phyloP scores from a whole-genome alignment of 2,113 vertebrate species.

The Nanorana parkeri region DNA sequence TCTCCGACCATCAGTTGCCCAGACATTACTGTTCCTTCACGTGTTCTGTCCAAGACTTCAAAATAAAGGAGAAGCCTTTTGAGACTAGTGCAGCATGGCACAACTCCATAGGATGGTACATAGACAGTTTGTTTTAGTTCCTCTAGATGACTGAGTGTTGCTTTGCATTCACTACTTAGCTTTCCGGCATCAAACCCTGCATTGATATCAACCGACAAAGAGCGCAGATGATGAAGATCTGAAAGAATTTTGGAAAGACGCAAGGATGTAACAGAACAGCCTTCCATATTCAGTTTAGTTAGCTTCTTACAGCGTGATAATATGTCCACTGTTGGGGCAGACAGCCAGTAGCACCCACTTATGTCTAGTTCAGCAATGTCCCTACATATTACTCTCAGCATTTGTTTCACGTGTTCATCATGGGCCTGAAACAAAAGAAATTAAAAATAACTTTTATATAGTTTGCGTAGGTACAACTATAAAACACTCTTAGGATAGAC shows the following conservation, averaged over 20 bases:
- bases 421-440: conserved; percentile 73
- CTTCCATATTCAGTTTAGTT: conserved; percentile 87
- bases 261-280: conserved; percentile 86
- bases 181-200: conserved; percentile 84
- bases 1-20: conserved; percentile 96
- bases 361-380: conserved; percentile 88
- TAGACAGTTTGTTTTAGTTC: conserved; percentile 92
- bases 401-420: conserved; percentile 78
- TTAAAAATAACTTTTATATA: neutral
- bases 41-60: conserved; percentile 88
- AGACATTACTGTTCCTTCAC: conserved; percentile 85
- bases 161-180: conserved; percentile 88
- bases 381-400: conserved; percentile 79
- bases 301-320: conserved; percentile 83
- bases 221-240: conserved; percentile 78
- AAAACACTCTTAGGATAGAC: neutral
- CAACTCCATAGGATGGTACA: conserved; percentile 90
- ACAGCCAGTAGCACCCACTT: conserved; percentile 94
- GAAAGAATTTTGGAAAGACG: conserved; percentile 90
- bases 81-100: conserved; percentile 90
- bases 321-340: conserved; percentile 79
- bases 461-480: neutral
- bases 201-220: conserved; percentile 87
- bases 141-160: conserved; percentile 82
- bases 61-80: conserved; percentile 91